Percentiles rank a stretch among this genome's conserved stretches.
These are phyloP conservation scores for Therioaphis trifolii DNA, from an alignment of 2,888 invertebrate genomes.

Conservation along the genomic window DNA sequence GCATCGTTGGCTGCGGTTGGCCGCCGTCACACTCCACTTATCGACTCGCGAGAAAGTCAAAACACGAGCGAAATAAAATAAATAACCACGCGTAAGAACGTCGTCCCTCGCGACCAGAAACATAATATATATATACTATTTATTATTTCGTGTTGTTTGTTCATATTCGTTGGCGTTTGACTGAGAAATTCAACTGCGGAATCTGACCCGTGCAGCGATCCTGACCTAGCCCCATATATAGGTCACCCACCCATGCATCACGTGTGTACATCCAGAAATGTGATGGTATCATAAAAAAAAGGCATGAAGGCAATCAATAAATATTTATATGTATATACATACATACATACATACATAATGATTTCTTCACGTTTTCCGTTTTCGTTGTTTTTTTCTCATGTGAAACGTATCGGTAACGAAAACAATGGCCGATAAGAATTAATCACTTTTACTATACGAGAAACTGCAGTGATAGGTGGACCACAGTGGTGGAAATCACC, in stretches of 20 bases:
- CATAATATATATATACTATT: no score
- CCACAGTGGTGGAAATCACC: no score
- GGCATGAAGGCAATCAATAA: no score
- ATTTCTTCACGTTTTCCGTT: background rate
- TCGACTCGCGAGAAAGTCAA: slow-evolving; percentile 51
- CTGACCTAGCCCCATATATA: no score
- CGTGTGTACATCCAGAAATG: no score
- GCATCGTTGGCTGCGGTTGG: background rate
- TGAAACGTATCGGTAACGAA: background rate
- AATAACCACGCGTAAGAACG: background rate
- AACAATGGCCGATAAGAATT: slow-evolving; percentile 35
- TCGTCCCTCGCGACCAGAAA: slow-evolving; percentile 4
- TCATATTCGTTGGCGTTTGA: background rate
- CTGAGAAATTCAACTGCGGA: no score
- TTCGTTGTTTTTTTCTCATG: background rate
- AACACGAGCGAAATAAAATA: slow-evolving; percentile 1
- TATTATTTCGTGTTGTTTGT: background rate
- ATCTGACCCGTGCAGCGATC: no score
- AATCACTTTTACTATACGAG: slow-evolving; percentile 21
- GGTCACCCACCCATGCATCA: no score
- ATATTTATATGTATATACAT: background rate
- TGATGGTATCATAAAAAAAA: no score
- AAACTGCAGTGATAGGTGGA: background rate
- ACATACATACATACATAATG: background rate
- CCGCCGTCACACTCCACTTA: slow-evolving; percentile 50